Base-by-base conservation (phyloP, 2,888 invertebrate species). In the Tenthredo scrophulariae region DNA sequence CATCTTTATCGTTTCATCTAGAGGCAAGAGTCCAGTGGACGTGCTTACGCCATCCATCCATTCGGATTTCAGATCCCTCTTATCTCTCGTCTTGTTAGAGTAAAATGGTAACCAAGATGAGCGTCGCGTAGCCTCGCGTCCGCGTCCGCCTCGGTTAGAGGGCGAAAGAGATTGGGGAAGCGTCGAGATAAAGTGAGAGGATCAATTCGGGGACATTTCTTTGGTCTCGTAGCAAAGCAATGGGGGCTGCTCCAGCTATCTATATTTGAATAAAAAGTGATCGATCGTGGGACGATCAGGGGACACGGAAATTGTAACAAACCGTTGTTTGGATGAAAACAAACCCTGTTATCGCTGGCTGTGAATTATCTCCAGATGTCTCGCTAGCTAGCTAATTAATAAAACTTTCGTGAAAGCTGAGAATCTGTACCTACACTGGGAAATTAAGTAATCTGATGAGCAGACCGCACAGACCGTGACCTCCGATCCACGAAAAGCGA, bases 1-100 rank as follows among this genome's bases (percentile, higher is more conserved):
- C 80, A 58, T 62, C 62, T 62, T 80, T 80, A 80, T 80, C 80
- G 58, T 80, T 80, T 62, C 58, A 80, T 80, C 80, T 80, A 40
- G 80, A 58, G 80, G 58, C 54, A 1, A 40, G 80, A 37, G 62
- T 80, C 62, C 80, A 40, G 62, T 62, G 46, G 50, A 83, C 40
- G 43, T 67, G 83, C 70, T 83, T 46, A 58, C 70, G 67, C 70
- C 83, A 46, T 83, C 67, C 67, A 70, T 83, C 83, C 83, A 83
- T 70, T 83, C 83, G 83, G 70, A 83, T 83, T 80, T 46, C 83
- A 37, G 67, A 67, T 80, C 62, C 80, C 50, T 67, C 70, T 83
- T 83, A 83, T 83, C 83, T 83, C 46, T 67, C 83, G 83, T 67
- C 83, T 83, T 70, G 83, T 83, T 70, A 83, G 70, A 67, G 83